Evolutionary conservation across 2,797 vertebrate genomes (phyloP).

Genomic region (Chloroceryle inda): DNA sequence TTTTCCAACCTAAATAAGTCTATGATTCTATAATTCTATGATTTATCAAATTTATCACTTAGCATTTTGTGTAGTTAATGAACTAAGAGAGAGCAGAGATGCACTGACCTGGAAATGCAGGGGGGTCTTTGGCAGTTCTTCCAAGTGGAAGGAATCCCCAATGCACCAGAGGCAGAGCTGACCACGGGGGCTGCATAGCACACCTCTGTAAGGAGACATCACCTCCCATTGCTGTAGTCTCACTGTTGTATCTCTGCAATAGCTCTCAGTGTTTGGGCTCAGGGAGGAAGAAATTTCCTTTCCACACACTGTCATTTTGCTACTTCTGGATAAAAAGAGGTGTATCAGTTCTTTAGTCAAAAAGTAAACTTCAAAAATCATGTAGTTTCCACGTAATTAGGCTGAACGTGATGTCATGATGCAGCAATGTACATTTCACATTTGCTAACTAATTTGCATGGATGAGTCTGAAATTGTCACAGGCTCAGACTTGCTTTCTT

Average conservation of each 20-base stretch:
- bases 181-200: neutral
- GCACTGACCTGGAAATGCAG: neutral
- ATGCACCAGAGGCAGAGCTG: too few relatives aligned
- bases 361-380: neutral
- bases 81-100: neutral
- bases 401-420: neutral
- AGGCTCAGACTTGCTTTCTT: neutral
- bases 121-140: fast-evolving
- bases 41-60: neutral
- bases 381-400: neutral
- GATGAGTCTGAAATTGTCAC: neutral
- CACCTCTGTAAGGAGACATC: fast-evolving
- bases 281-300: neutral
- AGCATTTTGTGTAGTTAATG: neutral
- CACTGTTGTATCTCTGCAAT: neutral
- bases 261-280: fast-evolving
- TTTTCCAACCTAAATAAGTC: too few relatives aligned
- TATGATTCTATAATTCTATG: too few relatives aligned
- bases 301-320: neutral
- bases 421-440: neutral
- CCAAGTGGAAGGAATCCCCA: neutral
- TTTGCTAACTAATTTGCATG: neutral
- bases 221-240: neutral
- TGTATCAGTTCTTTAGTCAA: neutral
- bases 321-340: neutral